Conservation (phyloP, 2,797 vertebrate genomes). For the Pangasius djambal region DNA sequence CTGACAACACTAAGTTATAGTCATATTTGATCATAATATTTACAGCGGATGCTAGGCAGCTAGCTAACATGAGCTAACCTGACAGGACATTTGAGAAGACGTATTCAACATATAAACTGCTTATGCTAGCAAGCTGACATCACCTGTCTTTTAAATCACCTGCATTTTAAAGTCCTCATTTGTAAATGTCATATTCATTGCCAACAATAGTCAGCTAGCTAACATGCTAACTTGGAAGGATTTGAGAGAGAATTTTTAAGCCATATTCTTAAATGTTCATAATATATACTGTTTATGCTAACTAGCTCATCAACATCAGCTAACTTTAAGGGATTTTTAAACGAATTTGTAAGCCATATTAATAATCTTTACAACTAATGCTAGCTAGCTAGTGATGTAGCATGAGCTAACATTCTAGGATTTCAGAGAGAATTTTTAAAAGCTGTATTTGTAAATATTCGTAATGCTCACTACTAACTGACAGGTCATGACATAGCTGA, state of each 20-base stretch:
- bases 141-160: too few species aligned
- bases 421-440: background rate
- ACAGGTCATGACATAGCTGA: background rate
- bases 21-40: background rate
- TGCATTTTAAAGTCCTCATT: background rate
- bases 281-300: background rate
- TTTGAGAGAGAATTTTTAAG: background rate
- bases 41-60: background rate
- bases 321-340: background rate
- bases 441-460: background rate
- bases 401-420: background rate
- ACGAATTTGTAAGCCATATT: background rate
- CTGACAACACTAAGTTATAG: background rate
- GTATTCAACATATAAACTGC: background rate
- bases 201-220: background rate
- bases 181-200: background rate
- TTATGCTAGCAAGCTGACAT: background rate
- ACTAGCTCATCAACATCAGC: background rate
- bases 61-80: background rate
- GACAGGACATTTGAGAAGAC: background rate
- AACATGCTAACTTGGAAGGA: background rate
- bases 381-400: background rate
- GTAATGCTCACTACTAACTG: background rate
- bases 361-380: background rate
- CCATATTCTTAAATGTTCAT: background rate